Evolutionary conservation across 2,113 vertebrate genomes (phyloP).

Genomic region (Brachionichthys hirsutus): DNA sequence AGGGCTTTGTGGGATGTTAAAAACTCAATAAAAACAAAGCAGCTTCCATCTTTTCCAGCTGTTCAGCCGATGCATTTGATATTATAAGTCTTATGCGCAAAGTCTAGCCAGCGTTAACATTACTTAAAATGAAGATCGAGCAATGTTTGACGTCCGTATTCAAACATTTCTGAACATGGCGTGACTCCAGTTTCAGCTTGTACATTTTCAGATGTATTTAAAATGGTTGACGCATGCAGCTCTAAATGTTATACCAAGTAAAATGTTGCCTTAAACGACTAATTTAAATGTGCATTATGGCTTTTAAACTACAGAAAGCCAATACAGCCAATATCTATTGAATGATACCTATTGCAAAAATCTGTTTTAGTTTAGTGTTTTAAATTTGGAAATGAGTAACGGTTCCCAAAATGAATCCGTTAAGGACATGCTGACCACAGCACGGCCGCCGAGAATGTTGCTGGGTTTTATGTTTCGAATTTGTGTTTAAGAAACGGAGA

Average conservation of each 20-base stretch:
- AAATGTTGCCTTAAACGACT: conserved; percentile 54
- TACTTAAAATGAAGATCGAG: conserved; percentile 38
- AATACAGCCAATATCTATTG: conserved; percentile 20
- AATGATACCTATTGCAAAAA: conserved; percentile 3
- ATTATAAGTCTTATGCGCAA: conserved; percentile 29
- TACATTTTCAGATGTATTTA: conserved; percentile 12
- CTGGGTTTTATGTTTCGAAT: conserved; percentile 16
- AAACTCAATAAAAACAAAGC: too few species aligned
- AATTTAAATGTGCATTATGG: conserved; percentile 3
- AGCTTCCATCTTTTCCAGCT: conserved; percentile 15
- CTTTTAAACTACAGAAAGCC: conserved; percentile 17
- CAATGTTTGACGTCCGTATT: conserved; percentile 52
- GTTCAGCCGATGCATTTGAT: conserved; percentile 25
- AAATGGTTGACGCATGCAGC: conserved; percentile 31
- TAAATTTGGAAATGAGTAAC: not conserved
- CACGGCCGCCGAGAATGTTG: not conserved
- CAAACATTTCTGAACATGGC: conserved; percentile 28
- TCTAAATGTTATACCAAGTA: conserved; percentile 35
- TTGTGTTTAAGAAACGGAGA: conserved; percentile 21
- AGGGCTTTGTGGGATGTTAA: conserved; percentile 23
- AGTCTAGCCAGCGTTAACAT: conserved; percentile 14
- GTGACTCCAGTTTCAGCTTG: conserved; percentile 10
- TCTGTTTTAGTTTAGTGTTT: conserved; percentile 1
- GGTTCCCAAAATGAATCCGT: not conserved
- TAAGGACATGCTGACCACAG: conserved; percentile 7